phyloP scores from a whole-genome alignment of 2,888 invertebrate species.

The Dynastes grantii region DNA sequence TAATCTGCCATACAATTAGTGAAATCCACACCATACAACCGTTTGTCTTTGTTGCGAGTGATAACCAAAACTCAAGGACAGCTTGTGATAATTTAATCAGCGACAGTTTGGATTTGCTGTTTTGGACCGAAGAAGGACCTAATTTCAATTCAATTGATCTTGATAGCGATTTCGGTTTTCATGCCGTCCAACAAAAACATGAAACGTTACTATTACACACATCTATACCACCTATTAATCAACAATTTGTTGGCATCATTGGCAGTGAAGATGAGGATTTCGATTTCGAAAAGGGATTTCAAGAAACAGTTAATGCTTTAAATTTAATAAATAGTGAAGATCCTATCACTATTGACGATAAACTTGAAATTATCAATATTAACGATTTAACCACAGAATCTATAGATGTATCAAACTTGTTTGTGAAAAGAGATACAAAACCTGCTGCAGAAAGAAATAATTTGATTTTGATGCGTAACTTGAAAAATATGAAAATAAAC shows the following conservation, averaged over 20 bases:
- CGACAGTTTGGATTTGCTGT: constrained; percentile 75
- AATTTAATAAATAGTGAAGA: constrained; percentile 36
- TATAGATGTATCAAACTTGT: constrained; percentile 4
- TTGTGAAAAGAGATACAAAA: constrained; percentile 5
- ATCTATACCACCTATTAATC: background rate
- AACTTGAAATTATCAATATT: constrained; percentile 43
- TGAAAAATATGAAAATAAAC: constrained; percentile 38
- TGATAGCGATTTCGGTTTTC: constrained; percentile 12
- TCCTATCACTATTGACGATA: constrained; percentile 45
- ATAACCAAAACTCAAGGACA: constrained; percentile 76
- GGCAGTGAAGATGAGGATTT: constrained; percentile 12
- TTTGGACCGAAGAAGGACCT: constrained; percentile 73
- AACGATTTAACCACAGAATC: background rate
- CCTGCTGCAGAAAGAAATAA: background rate
- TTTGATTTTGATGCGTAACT: constrained; percentile 27
- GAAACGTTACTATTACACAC: background rate
- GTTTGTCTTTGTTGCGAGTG: constrained; percentile 79
- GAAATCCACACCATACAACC: constrained; percentile 80
- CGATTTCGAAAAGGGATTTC: constrained; percentile 34
- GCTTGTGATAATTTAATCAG: constrained; percentile 72
- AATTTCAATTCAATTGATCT: constrained; percentile 15
- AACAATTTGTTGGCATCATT: constrained; percentile 11
- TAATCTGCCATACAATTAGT: constrained; percentile 80
- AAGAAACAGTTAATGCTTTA: constrained; percentile 24
- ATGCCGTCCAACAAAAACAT: background rate